Evolutionary conservation across 2,797 vertebrate genomes (phyloP), one percentile per base, ranked within the genome.

Genomic region (Clarias platycephalus): DNA sequence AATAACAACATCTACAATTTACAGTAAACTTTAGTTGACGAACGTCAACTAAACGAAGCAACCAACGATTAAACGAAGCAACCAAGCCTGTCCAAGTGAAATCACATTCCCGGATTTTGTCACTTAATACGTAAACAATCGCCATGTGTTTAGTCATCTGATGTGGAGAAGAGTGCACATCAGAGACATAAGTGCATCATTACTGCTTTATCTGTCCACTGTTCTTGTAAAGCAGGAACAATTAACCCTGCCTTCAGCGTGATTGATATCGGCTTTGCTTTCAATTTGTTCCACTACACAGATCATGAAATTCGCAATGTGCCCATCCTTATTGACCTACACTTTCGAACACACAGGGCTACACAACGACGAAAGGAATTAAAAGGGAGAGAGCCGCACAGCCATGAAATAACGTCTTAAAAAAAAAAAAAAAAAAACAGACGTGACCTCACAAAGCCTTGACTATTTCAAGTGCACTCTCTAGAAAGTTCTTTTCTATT

Each of bases 201-300:
- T 97, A 96, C 95, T 94, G 93, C 94, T 96, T 96, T 96, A 96
- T 97, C 96, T 96, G 96, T 96, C 95, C 95, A 93, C 94, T 95
- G 95, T 83, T 94, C 94, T 95, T 94, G 95, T 95, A 95, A 95
- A 95, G 94, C 95, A 91, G 91, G 95, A 96, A 97, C 96, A 97
- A 98, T 97, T 98, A 97, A 97, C 95, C 95, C 94, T 95, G 93
- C 96, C 97, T 97, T 98, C 96, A 97, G 93, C 94, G 96, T 97
- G 96, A 98, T 97, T 97, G 97, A 98, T 98, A 97, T 95, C 94
- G 94, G 96, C 96, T 96, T 96, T 95, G 96, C 96, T 97, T 98
- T 98, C 96, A 97, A 98, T 98, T 98, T 98, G 97, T 98, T 98
- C 97, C 97, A 97, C 96, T 96, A 97, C 97, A 97, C 96, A 97